Conservation (phyloP, 2,888 invertebrate species). For the Cerceris ruficornis region DNA sequence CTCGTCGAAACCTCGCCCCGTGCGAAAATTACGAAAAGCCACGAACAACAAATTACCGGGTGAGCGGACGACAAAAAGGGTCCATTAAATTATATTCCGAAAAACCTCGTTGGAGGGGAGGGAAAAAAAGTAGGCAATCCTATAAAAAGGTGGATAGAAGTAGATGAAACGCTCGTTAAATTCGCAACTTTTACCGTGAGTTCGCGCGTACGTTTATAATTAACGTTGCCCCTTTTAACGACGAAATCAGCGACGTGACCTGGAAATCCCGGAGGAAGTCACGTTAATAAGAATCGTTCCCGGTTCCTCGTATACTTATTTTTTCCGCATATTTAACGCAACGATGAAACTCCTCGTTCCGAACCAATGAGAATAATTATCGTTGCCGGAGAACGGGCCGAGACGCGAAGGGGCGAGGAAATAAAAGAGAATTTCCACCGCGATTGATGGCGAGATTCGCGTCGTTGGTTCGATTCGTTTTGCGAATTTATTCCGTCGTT, state of each 20-base stretch:
- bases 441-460: no score
- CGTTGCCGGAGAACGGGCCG: no score
- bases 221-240: slow-evolving; percentile 12
- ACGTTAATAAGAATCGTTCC: background rate
- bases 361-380: no score
- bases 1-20: no score
- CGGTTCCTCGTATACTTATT: no score
- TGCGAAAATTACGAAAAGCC: no score
- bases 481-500: no score
- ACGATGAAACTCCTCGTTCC: background rate
- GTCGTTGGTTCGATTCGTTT: no score
- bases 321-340: no score
- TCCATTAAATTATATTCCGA: background rate
- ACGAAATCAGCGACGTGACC: background rate
- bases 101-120: background rate
- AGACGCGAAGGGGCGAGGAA: no score
- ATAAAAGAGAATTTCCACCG: background rate
- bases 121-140: background rate
- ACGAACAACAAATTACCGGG: no score
- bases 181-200: slow-evolving; percentile 20
- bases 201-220: slow-evolving; percentile 44
- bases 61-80: no score
- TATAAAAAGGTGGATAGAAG: background rate
- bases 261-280: background rate
- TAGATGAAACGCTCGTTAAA: slow-evolving; percentile 19